Base-by-base conservation (phyloP, 92 coral and sea anemone species). In the Paragorgia papillata region DNA sequence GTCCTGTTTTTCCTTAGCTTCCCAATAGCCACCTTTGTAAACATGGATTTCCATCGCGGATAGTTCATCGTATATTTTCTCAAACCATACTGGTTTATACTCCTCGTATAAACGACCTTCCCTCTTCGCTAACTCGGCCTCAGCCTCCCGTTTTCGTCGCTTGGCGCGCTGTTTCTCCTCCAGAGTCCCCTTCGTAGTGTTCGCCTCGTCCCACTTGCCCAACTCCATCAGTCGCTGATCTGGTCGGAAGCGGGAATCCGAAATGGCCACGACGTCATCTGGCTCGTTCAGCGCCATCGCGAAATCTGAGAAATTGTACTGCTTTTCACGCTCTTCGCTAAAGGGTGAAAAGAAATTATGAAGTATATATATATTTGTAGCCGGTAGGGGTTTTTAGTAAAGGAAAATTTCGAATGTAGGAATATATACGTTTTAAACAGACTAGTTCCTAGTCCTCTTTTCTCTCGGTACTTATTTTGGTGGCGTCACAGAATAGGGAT, bases 11-110 rank as follows among this genome's bases (percentile, higher is more conserved):
- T 91, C 99, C 58, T 95, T 95, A 14, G 97, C 97, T 53, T 95
- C 99, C 99, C 99, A 95, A 54, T 95, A 95, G 17, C 99, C 99
- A 1, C 99, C 99, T 78, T 89, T 95, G 82, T 95, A 95, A 7
- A 95, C 99, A 76, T 91, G 97, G 67, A 95, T 75, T 28, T 87
- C 79, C 19, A 87, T 76, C 21, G 74, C 79, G 0, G 92, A 86
- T 44, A 87, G 69, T 64, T 95, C 99, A 48, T 91, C 99, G 29
- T 84, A 82, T 14, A 95, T 89, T 37, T 85, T 85, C 75, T 95
- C 99, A 85, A 95, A 95, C 99, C 99, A 95, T 15, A 79, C 82
- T 0, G 99, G 99, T 65, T 79, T 89, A 84, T 91, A 91, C 12
- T 87, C 97, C 73, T 95, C 99, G 76, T 87, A 87, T 33, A 91